These are phyloP conservation scores for Pygoscelis antarcticus DNA, from an alignment of 2,113 vertebrate species.

Conservation along the genomic window DNA sequence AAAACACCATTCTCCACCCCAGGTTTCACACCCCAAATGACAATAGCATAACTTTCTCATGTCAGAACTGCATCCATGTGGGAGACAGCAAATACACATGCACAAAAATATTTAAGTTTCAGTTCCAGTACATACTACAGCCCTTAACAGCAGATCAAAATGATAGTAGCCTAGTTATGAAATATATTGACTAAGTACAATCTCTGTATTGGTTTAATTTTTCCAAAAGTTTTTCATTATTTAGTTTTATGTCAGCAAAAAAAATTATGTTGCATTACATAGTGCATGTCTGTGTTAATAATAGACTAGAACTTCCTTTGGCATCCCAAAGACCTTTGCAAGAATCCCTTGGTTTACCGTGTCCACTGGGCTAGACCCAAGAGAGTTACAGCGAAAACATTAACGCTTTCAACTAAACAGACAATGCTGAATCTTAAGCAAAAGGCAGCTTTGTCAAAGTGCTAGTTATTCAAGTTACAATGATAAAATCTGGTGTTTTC, in stretches of 20 bases:
- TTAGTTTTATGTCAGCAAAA: neutral
- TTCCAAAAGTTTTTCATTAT: neutral
- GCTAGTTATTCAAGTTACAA: neutral
- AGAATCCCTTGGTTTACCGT: neutral
- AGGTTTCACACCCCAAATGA: neutral
- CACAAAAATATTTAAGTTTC: neutral
- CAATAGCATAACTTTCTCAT: neutral
- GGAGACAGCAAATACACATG: neutral
- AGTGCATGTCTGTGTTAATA: neutral
- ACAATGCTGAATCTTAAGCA: neutral
- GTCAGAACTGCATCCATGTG: neutral
- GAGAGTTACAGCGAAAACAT: neutral
- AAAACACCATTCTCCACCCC: fast-evolving
- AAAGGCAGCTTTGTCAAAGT: neutral
- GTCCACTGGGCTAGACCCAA: neutral
- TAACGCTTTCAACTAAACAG: neutral
- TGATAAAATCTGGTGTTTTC: neutral
- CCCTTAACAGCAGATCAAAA: neutral
- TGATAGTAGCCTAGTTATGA: neutral
- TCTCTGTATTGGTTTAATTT: neutral
- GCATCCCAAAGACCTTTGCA: neutral
- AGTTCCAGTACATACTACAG: neutral
- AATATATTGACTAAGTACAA: neutral
- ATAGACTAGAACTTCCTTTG: neutral
- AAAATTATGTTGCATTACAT: neutral